phyloP scores from a whole-genome alignment of 2,888 invertebrate species.

The Andricus curvator region DNA sequence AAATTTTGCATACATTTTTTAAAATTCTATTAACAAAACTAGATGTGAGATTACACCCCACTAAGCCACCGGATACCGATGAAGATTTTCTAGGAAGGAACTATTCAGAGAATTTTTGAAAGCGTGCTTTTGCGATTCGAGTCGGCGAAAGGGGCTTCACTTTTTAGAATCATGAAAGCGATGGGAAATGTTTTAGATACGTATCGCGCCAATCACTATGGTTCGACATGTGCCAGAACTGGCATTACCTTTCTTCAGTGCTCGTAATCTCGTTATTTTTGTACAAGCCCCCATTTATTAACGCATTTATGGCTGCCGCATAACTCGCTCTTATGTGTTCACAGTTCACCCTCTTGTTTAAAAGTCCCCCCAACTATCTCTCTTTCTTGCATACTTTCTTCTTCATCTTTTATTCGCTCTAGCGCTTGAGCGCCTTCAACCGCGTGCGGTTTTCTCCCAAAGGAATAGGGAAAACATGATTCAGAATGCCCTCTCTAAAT shows the following conservation, averaged over 20 bases:
- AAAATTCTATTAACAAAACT: too few relatives aligned
- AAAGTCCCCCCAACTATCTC: conserved; percentile 46
- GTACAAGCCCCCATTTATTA: conserved; percentile 55
- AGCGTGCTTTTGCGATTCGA: neutral
- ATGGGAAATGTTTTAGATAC: conserved; percentile 6
- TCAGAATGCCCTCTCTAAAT: neutral
- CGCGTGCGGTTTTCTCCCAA: conserved; percentile 4
- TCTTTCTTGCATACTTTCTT: conserved; percentile 47
- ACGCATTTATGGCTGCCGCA: conserved; percentile 55
- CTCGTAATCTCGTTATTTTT: conserved; percentile 48
- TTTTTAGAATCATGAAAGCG: conserved; percentile 17
- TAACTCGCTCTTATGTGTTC: conserved; percentile 51
- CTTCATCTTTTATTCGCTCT: conserved; percentile 32
- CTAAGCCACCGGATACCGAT: neutral
- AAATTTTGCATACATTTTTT: too few relatives aligned
- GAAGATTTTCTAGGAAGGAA: neutral
- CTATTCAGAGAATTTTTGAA: neutral
- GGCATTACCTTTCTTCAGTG: conserved; percentile 34
- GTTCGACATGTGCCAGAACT: conserved; percentile 11
- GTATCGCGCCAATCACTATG: conserved; percentile 21
- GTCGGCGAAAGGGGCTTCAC: neutral
- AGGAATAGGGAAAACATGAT: conserved; percentile 22
- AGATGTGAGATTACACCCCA: neutral
- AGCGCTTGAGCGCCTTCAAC: neutral
- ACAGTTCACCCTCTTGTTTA: conserved; percentile 48